Base-by-base conservation (phyloP, 2,113 vertebrate genomes). In the Herpailurus yagouaroundi region DNA sequence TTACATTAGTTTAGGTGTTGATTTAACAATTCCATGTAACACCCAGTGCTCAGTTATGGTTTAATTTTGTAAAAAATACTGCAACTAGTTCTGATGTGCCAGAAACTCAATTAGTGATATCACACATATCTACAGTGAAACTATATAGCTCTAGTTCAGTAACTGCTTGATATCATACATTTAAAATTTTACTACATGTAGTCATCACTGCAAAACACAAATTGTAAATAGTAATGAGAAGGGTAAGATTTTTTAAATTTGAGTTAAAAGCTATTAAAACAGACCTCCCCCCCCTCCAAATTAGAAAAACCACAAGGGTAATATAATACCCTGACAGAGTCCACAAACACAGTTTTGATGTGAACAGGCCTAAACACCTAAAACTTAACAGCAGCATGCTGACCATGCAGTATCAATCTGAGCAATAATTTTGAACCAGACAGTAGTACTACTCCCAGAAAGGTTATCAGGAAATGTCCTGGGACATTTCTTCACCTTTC, bases 121-220 rank as follows among this genome's bases (percentile, higher is more conserved):
- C 60, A 74, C 33, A 89, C 31, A 77, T 27, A 89, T 50, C 52
- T 79, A 85, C 4, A 80, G 15, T 19, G 94, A 96, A 77, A 50
- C 19, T 19, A 50, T 15, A 69, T 15, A 69, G 76, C 31, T 92
- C 29, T 87, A 84, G 38, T 55, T 96, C 77, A 84, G 31, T 48
- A 93, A 91, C 2, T 94, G 27, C 25, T 71, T 79, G 69, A 84
- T 64, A 81, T 23, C 81, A 50, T 68, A 89, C 92, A 92, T 41
- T 48, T 83, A 87, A 90, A 13, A 84, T 74, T 90, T 71, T 89
- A 74, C 55, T 89, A 60, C 9, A 91, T 5, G 71, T 5, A 96
- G 21, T 84, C 48, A 97, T 84, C 55, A 63, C 0, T 95, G 21
- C 85, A 93, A 97, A 94, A 94, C 87, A 71, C 21, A 97, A 84